Evolutionary conservation across 2,888 invertebrate genomes (phyloP).

Genomic region (Drosophila ustulata): DNA sequence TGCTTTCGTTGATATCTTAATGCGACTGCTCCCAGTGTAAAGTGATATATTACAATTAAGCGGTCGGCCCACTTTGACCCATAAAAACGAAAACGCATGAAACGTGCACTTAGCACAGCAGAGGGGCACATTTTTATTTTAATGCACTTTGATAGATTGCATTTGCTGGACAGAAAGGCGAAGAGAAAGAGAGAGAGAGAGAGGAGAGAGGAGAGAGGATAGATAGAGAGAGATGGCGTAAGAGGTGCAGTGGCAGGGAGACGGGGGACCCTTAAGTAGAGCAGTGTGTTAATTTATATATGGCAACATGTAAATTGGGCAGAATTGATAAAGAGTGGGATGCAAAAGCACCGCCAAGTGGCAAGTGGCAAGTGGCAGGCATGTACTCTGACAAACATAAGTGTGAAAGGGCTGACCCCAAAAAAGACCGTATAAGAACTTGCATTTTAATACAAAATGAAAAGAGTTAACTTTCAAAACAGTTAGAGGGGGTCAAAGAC

Average conservation of each 20-base stretch:
- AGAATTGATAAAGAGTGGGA: conserved; percentile 46
- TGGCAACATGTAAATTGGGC: conserved; percentile 67
- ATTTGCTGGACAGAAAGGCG: conserved; percentile 47
- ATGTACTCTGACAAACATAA: conserved; percentile 2
- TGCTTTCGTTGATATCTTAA: conserved; percentile 40
- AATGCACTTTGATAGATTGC: conserved; percentile 78
- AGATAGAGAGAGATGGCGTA: neutral
- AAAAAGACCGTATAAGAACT: conserved; percentile 1
- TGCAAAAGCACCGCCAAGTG: conserved; percentile 43
- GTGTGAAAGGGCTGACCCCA: conserved; percentile 70
- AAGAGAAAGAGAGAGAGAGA: conserved; percentile 7
- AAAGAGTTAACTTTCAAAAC: neutral
- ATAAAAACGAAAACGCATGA: conserved; percentile 47
- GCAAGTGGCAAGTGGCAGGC: conserved; percentile 40
- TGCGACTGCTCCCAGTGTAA: conserved; percentile 33
- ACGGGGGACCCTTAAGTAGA: conserved; percentile 41
- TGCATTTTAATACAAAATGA: neutral
- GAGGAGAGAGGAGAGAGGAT: neutral
- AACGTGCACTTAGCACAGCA: conserved; percentile 38
- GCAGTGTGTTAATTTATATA: conserved; percentile 65
- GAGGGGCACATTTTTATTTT: conserved; percentile 42
- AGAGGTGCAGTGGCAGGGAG: conserved; percentile 2
- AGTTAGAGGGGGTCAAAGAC: neutral
- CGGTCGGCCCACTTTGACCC: conserved; percentile 64
- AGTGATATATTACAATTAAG: conserved; percentile 78